phyloP scores from a whole-genome alignment of 2,888 invertebrate genomes.

The Macaria liturata region DNA sequence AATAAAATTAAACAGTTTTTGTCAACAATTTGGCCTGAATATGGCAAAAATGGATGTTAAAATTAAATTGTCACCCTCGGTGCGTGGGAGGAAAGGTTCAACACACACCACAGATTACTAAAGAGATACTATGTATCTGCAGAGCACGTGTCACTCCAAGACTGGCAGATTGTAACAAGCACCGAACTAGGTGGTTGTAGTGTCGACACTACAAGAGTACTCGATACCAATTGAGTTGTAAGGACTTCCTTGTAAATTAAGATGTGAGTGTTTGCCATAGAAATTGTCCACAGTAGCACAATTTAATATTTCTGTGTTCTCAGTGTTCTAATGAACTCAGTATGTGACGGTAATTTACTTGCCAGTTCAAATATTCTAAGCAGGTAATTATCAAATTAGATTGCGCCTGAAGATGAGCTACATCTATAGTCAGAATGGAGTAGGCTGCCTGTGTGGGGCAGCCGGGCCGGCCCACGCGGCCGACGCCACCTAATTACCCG shows the following conservation, averaged over 20 bases:
- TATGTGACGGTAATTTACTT: no score
- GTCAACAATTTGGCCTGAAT: conserved; percentile 4
- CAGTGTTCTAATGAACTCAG: no score
- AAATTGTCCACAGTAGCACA: no score
- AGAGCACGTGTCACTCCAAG: conserved; percentile 7
- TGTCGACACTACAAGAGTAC: conserved; percentile 3
- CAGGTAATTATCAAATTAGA: no score
- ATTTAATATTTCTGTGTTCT: no score
- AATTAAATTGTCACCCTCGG: conserved; percentile 4
- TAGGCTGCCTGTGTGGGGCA: no score
- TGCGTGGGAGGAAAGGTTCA: conserved; percentile 5
- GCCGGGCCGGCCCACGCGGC: conserved; percentile 12
- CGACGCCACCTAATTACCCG: conserved; percentile 39
- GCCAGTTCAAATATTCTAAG: no score
- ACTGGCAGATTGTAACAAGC: conserved; percentile 30
- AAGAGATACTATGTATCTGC: background rate
- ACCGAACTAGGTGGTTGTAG: conserved; percentile 14
- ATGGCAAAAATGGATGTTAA: conserved; percentile 8
- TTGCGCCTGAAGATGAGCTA: background rate
- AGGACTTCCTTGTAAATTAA: conserved; percentile 9
- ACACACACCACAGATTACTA: background rate
- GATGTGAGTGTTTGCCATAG: no score
- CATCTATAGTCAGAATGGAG: no score
- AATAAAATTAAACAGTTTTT: no score
- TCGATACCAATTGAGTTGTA: conserved; percentile 13